Conservation (phyloP, 2,113 vertebrate genomes). For the Manacus vitellinus region DNA sequence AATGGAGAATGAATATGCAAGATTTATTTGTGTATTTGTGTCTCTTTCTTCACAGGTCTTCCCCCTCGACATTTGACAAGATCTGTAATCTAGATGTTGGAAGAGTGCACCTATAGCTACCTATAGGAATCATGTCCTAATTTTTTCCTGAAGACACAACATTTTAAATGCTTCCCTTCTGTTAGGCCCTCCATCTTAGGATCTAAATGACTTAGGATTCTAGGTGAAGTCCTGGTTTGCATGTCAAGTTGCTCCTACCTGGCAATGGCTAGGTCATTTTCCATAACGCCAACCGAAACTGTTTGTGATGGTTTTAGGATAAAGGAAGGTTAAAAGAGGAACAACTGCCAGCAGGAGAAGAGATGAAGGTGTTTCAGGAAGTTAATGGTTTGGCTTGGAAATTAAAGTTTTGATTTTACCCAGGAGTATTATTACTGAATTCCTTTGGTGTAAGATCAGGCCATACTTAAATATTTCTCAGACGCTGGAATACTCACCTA, state of each 20-base stretch:
- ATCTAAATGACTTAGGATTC: neutral
- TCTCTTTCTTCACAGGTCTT: neutral
- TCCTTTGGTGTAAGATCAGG: conserved; percentile 9
- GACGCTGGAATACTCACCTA: neutral
- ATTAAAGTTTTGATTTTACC: conserved; percentile 36
- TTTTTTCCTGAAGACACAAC: neutral
- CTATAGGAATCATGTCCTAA: neutral
- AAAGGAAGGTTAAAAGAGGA: conserved; percentile 4
- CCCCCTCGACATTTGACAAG: neutral
- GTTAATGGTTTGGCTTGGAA: conserved; percentile 22
- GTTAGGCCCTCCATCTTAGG: neutral
- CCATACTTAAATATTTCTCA: neutral
- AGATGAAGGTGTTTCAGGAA: conserved; percentile 16
- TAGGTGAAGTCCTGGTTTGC: neutral
- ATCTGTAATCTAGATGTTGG: neutral
- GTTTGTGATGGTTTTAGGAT: neutral
- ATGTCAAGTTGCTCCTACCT: neutral
- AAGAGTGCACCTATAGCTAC: neutral
- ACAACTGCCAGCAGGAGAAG: neutral
- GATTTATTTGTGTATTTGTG: neutral
- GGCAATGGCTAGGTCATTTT: neutral
- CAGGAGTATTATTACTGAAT: conserved; percentile 33
- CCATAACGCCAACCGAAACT: neutral
- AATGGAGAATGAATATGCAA: neutral
- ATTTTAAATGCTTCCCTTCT: neutral